Percentiles rank a stretch among this genome's conserved stretches.
Evolutionary conservation across 1,140 invertebrate species (phyloP).

Genomic region (Rhagoletis zephyria): DNA sequence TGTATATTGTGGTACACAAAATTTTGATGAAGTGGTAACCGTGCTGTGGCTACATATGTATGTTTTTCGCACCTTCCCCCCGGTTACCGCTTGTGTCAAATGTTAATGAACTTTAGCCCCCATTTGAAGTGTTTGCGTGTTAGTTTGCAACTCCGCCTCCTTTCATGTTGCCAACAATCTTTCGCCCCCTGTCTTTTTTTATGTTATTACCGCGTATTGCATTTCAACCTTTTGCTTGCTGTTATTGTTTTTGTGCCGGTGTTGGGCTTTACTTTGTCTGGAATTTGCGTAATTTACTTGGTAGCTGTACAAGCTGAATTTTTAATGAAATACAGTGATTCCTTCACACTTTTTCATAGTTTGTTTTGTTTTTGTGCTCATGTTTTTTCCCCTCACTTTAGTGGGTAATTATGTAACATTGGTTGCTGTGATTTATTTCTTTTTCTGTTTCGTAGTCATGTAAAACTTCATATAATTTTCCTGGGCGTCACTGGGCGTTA

Average conservation of each 20-base stretch:
- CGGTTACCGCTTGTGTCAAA: neutral
- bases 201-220: slow-evolving; percentile 2
- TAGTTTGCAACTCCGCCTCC: neutral
- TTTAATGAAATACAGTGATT: slow-evolving; percentile 30
- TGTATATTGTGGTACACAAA: no score
- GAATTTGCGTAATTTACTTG: slow-evolving; percentile 16
- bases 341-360: neutral
- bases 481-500: no score
- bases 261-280: neutral
- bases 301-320: neutral
- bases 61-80: neutral
- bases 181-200: neutral
- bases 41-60: no score
- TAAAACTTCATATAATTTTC: no score
- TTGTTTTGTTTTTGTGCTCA: neutral
- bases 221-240: neutral
- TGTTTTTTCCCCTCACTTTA: no score
- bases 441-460: no score
- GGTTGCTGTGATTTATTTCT: no score
- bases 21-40: no score
- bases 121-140: neutral
- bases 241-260: neutral
- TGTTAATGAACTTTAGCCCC: neutral
- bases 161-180: neutral
- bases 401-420: no score